phyloP scores from a whole-genome alignment of 2,888 invertebrate species.

The Mythimna loreyi region DNA sequence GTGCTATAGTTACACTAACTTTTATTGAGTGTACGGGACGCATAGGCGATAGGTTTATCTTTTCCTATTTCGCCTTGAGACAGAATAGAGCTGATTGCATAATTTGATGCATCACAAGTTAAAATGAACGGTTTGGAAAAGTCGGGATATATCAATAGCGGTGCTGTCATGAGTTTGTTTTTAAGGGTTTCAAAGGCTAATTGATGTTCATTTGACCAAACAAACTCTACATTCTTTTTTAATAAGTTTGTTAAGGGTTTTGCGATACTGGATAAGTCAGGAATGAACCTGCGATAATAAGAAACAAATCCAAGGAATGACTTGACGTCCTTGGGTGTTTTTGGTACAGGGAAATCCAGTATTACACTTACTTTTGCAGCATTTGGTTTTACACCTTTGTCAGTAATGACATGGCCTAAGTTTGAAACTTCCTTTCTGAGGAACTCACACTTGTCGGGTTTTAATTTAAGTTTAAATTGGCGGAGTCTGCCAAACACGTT shows the following conservation, averaged over 20 bases:
- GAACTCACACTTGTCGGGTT: too few species aligned
- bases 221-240: not conserved
- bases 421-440: too few species aligned
- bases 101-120: not conserved
- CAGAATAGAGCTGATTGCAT: not conserved
- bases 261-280: not conserved
- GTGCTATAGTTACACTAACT: not conserved
- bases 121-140: not conserved
- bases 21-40: not conserved
- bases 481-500: too few species aligned
- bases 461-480: too few species aligned
- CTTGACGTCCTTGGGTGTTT: not conserved
- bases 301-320: not conserved
- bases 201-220: not conserved
- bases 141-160: not conserved
- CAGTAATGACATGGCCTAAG: not conserved
- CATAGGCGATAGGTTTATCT: not conserved
- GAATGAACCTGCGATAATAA: not conserved
- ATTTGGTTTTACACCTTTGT: not conserved
- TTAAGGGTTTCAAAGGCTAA: not conserved
- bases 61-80: not conserved
- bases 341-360: not conserved
- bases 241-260: not conserved
- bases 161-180: not conserved
- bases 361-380: not conserved